Evolutionary conservation across 2,113 vertebrate genomes (phyloP).

Genomic region (Atrichornis clamosus): DNA sequence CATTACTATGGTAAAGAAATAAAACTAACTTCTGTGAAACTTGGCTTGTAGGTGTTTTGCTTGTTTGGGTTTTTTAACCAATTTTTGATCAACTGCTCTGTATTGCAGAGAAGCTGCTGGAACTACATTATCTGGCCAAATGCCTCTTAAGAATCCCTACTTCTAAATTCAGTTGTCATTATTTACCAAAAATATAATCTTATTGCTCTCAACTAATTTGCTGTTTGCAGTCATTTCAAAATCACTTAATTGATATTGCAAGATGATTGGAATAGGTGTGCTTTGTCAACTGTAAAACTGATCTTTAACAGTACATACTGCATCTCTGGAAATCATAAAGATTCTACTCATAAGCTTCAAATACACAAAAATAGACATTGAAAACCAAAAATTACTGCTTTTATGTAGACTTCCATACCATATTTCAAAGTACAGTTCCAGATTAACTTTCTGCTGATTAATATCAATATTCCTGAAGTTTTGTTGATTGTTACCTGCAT

Average conservation of each 20-base stretch:
- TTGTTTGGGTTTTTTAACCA: background rate
- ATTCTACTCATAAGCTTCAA: background rate
- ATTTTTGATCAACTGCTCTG: background rate
- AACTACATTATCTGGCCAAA: background rate
- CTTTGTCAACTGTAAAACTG: background rate
- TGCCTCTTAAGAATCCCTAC: background rate
- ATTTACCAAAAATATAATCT: background rate
- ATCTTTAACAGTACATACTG: background rate
- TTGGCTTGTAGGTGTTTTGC: background rate
- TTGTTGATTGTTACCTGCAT: background rate
- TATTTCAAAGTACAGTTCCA: background rate
- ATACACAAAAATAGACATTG: background rate
- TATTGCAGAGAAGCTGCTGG: background rate
- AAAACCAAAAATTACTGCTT: background rate
- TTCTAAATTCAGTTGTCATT: background rate
- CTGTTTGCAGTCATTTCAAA: background rate
- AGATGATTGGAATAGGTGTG: background rate
- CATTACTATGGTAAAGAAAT: background rate
- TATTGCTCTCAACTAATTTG: background rate
- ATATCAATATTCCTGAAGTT: background rate
- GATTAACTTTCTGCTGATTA: background rate
- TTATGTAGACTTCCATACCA: background rate
- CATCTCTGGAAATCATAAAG: background rate
- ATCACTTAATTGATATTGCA: background rate
- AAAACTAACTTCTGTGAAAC: background rate